Evolutionary conservation across 2,113 vertebrate species (phyloP).

Genomic region (Tretioscincus oriximinensis): DNA sequence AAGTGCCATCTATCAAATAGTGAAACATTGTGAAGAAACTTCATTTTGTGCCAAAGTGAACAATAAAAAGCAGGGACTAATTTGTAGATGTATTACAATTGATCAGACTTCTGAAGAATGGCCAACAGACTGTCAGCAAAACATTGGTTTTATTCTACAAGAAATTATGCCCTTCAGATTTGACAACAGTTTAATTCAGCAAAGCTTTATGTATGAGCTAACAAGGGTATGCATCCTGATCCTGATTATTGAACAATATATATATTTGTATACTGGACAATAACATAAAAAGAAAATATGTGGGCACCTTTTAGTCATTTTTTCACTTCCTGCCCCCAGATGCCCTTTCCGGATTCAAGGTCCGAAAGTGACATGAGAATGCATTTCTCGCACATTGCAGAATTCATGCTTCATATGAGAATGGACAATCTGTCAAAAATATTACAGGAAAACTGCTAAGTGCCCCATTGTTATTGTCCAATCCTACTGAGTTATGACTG

Average conservation of each 20-base stretch:
- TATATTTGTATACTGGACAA: neutral
- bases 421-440: no score
- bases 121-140: conserved; percentile 5
- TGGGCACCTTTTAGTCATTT: neutral
- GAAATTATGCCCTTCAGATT: neutral
- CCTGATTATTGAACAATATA: neutral
- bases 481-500: no score
- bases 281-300: conserved; percentile 10
- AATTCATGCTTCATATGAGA: no score
- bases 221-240: neutral
- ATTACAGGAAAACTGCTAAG: no score
- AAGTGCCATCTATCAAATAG: neutral
- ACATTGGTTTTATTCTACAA: conserved; percentile 9
- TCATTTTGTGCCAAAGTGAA: neutral
- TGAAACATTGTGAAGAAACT: neutral
- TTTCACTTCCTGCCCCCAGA: no score
- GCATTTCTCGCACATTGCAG: no score
- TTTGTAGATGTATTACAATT: neutral
- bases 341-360: no score
- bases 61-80: neutral
- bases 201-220: conserved; percentile 3
- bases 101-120: neutral
- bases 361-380: no score
- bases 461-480: no score
- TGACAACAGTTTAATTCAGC: neutral